Percentiles rank a stretch among this genome's conserved stretches.
Conservation (phyloP, 2,888 invertebrate species). For the Nephrotoma flavescens region DNA sequence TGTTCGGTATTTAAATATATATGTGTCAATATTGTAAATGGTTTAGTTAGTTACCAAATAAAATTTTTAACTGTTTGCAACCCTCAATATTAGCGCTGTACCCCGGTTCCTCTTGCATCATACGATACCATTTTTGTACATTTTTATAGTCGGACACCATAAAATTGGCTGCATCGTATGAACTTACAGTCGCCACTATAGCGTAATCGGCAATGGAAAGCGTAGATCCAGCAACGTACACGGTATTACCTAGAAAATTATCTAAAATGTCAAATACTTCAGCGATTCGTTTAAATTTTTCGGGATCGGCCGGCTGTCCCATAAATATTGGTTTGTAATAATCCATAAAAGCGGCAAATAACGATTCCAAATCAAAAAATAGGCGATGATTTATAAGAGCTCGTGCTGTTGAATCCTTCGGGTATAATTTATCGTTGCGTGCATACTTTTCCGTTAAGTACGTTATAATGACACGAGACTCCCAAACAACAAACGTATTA, state of each 20-base stretch:
- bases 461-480: constrained; percentile 68
- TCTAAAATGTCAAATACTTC: constrained; percentile 53
- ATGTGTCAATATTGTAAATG: background rate
- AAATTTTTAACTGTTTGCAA: constrained; percentile 37
- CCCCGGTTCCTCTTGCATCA: constrained; percentile 29
- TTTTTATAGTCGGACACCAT: constrained; percentile 56
- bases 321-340: constrained; percentile 52
- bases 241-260: constrained; percentile 50
- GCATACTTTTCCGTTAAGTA: constrained; percentile 72
- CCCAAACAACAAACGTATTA: constrained; percentile 65
- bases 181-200: constrained; percentile 51
- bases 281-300: constrained; percentile 50
- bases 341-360: constrained; percentile 53
- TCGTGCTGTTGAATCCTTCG: constrained; percentile 60
- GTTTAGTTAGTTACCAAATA: background rate
- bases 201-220: constrained; percentile 66
- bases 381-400: constrained; percentile 65
- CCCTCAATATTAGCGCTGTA: constrained; percentile 44
- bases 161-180: constrained; percentile 48
- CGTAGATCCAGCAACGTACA: constrained; percentile 56
- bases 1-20: background rate
- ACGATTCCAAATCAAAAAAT: constrained; percentile 64
- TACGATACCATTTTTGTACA: constrained; percentile 42
- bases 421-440: constrained; percentile 56
- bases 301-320: constrained; percentile 46